These are phyloP conservation scores for Onchidella celtica DNA, from an alignment of 2,888 invertebrate genomes.

Conservation along the genomic window DNA sequence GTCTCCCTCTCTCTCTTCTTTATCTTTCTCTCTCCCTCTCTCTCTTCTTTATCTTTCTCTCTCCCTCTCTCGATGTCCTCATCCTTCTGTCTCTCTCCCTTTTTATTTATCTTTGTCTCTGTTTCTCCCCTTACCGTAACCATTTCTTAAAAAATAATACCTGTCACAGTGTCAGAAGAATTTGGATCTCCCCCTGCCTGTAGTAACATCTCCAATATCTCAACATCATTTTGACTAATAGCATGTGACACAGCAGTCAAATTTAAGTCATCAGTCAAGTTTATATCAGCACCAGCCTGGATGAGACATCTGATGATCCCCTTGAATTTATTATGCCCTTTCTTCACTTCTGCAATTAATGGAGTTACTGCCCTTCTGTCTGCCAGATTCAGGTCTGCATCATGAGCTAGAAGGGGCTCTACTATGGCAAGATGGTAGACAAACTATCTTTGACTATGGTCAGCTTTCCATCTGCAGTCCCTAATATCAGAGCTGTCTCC, in stretches of 20 bases:
- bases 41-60: no score
- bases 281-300: background rate
- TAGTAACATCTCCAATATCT: constrained; percentile 25
- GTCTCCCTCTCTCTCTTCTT: no score
- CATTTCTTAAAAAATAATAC: no score
- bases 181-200: constrained; percentile 31
- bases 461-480: background rate
- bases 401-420: background rate
- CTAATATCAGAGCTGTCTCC: constrained; percentile 14
- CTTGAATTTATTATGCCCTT: background rate
- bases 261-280: constrained; percentile 14
- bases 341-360: constrained; percentile 25
- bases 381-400: constrained; percentile 26
- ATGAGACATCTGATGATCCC: constrained; percentile 12
- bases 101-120: no score
- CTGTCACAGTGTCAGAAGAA: constrained; percentile 35
- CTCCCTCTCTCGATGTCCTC: no score
- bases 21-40: no score
- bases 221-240: constrained; percentile 22
- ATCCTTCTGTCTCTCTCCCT: no score
- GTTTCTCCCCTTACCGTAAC: no score
- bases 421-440: background rate
- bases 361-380: no score
- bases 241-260: constrained; percentile 43
- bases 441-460: no score